Evolutionary conservation across 2,888 invertebrate species (phyloP).

Genomic region (Hydraecia micacea): DNA sequence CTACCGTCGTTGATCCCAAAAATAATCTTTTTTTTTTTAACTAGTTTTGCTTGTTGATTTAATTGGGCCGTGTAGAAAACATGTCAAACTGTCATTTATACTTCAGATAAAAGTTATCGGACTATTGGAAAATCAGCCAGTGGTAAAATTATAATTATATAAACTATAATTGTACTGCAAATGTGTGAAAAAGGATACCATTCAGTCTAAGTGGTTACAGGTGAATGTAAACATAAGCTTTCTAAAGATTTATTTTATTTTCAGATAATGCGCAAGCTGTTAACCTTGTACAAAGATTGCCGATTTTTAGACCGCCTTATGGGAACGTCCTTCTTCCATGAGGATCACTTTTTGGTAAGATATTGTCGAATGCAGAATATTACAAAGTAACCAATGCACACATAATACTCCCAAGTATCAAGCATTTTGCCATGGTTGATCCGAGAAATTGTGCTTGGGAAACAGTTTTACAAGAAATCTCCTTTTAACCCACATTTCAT

Average conservation of each 20-base stretch:
- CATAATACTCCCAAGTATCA: background rate
- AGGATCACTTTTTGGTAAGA: conserved; percentile 93
- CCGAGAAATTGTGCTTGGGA: no score
- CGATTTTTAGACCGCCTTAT: conserved; percentile 96
- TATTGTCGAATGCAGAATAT: background rate
- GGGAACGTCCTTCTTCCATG: conserved; percentile 96
- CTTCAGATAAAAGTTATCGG: background rate
- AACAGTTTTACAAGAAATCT: background rate
- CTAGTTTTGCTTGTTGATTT: background rate
- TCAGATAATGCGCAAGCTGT: conserved; percentile 94
- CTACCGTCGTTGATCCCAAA: background rate
- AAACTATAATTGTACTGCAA: conserved; percentile 1
- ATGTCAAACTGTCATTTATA: background rate
- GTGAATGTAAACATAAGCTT: conserved; percentile 14
- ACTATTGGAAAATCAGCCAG: background rate
- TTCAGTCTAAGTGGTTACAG: background rate
- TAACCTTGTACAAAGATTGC: conserved; percentile 96
- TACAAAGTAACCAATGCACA: background rate
- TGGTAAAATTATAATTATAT: no score
- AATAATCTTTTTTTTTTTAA: background rate
- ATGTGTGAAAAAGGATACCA: background rate
- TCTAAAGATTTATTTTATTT: conserved; percentile 65
- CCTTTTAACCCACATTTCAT: background rate
- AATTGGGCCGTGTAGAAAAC: background rate
- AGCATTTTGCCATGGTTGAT: background rate